Percentiles rank a stretch among this genome's conserved stretches.
These are phyloP conservation scores for Cyaniris semiargus DNA, from an alignment of 2,888 invertebrate species.

Conservation along the genomic window DNA sequence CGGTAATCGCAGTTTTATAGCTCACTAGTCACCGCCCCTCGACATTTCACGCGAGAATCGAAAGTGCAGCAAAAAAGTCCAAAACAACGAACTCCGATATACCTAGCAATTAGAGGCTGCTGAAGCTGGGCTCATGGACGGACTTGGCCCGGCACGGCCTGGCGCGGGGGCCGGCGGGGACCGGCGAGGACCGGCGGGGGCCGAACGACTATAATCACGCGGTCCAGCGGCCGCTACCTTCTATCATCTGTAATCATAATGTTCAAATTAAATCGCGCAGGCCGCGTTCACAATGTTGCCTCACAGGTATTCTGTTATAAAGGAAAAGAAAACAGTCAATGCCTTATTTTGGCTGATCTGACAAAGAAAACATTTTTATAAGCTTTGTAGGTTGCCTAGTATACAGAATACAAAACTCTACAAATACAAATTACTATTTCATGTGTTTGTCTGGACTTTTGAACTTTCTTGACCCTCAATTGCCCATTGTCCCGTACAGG, in stretches of 20 bases:
- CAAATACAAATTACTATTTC: no score
- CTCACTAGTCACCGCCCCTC: background rate
- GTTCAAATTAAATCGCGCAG: slow-evolving; percentile 20
- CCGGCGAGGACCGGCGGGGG: background rate
- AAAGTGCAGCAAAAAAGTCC: background rate
- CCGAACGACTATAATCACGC: slow-evolving; percentile 23
- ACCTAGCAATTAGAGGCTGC: background rate
- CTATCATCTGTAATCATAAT: slow-evolving; percentile 26
- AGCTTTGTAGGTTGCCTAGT: no score
- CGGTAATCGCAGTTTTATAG: background rate
- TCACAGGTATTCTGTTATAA: background rate
- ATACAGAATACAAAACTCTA: no score
- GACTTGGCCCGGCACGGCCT: background rate
- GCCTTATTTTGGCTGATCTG: background rate
- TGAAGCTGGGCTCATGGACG: background rate
- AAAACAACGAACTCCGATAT: background rate
- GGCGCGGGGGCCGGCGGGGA: background rate
- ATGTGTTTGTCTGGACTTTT: no score
- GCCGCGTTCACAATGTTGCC: background rate
- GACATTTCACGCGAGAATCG: slow-evolving; percentile 15
- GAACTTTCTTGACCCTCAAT: no score
- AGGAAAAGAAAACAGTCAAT: background rate
- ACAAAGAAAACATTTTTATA: no score
- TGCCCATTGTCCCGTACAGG: no score
- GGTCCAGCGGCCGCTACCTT: slow-evolving; percentile 23